phyloP scores from a whole-genome alignment of 2,888 invertebrate genomes.

The Leptopilina myrica region DNA sequence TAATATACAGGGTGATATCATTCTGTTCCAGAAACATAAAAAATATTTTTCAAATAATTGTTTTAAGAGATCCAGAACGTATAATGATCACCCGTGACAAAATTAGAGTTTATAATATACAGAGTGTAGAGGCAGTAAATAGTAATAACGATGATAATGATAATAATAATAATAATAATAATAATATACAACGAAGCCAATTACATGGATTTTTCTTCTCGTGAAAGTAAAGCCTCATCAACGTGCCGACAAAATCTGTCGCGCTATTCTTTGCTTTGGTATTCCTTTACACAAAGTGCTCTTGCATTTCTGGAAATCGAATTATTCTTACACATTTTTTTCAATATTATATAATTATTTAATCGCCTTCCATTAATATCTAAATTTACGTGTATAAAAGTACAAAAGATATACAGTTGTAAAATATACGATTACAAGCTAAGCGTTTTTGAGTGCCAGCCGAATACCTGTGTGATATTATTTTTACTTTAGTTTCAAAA shows the following conservation, averaged over 20 bases:
- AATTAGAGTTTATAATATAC: constrained; percentile 37
- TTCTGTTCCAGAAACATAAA: too few species aligned
- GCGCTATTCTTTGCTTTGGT: constrained; percentile 75
- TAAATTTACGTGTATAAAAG: constrained; percentile 61
- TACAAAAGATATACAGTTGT: constrained; percentile 63
- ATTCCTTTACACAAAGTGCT: constrained; percentile 73
- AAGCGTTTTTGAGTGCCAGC: constrained; percentile 18
- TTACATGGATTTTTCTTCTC: constrained; percentile 14
- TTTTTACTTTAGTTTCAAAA: background rate
- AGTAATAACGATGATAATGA: background rate
- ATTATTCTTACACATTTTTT: constrained; percentile 54
- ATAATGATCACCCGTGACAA: constrained; percentile 13
- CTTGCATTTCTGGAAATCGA: constrained; percentile 75
- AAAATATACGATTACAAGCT: background rate
- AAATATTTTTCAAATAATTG: too few species aligned
- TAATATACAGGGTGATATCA: background rate
- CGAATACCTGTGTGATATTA: constrained; percentile 9
- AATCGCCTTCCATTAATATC: constrained; percentile 31
- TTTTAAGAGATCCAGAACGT: too few species aligned
- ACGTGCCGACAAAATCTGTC: constrained; percentile 74
- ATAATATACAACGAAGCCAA: constrained; percentile 15
- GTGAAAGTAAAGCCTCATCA: constrained; percentile 58
- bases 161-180: too few species aligned
- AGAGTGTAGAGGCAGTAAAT: constrained; percentile 28
- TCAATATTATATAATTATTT: constrained; percentile 10